phyloP scores from a whole-genome alignment of 2,888 invertebrate genomes.

The Cotesia congregata region DNA sequence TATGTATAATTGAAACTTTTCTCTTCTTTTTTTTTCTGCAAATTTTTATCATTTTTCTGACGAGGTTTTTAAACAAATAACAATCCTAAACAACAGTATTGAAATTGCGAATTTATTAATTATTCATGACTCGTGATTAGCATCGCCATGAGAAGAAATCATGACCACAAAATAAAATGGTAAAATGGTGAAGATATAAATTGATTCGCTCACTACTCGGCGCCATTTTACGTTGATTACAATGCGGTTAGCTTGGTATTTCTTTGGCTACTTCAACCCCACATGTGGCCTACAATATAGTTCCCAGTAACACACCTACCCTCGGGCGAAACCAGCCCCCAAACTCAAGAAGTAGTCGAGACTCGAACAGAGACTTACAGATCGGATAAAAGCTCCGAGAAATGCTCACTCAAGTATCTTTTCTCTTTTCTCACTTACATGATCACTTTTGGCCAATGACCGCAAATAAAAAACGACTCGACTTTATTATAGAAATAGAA shows the following conservation, averaged over 20 bases:
- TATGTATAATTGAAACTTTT: not conserved
- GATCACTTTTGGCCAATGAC: conserved; percentile 48
- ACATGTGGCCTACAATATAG: conserved; percentile 45
- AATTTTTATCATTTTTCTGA: not conserved
- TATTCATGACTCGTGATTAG: too few species aligned
- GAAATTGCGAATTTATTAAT: too few species aligned
- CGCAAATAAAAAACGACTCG: conserved; percentile 25
- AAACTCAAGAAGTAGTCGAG: not conserved
- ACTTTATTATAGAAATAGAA: not conserved
- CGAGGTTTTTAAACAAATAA: not conserved
- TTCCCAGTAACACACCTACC: conserved; percentile 43
- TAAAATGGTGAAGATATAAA: conserved; percentile 10
- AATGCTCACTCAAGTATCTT: conserved; percentile 31
- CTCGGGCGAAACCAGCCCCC: conserved; percentile 17
- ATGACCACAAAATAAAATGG: not conserved
- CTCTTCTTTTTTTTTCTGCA: not conserved
- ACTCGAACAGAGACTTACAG: conserved; percentile 21
- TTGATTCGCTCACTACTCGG: conserved; percentile 51
- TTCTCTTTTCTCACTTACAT: conserved; percentile 42
- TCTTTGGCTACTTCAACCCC: conserved; percentile 55
- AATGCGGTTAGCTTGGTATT: conserved; percentile 59
- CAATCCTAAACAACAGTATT: too few species aligned
- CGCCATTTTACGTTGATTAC: conserved; percentile 68
- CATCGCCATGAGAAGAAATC: not conserved
- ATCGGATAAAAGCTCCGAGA: conserved; percentile 40